Evolutionary conservation across 2,113 vertebrate species (phyloP), one percentile per base, ranked within the genome.

Genomic region (Leptobrachium leishanense): DNA sequence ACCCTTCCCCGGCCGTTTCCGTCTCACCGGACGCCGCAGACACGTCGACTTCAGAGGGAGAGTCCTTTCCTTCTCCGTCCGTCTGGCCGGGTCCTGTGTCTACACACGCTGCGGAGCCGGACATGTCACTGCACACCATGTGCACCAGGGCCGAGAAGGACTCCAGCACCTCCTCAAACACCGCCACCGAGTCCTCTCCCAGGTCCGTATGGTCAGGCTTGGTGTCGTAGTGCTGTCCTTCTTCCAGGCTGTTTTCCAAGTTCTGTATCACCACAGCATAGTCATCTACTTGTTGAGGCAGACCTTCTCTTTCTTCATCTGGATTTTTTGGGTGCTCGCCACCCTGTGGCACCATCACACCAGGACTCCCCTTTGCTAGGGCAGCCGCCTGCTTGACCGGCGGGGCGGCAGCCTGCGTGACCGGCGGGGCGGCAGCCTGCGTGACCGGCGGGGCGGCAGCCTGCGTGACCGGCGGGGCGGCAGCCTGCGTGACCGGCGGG

Each of bases 291-390:
- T 31, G 20, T 31, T 31, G 20, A 31, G 20, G 20, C 20, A 31
- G 20, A 31, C 20, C 20, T 31, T 31, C 20, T 31, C 20, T 31
- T 31, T 31, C 20, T 31, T 31, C 20, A 31, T 0, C 20, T 31
- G 20, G 20, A 31, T 31, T 31, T 31, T 31, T 31, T 31, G 20
- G 20, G 20, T 31, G 20, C 20, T 31, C 20, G 20, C 20, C 20
- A 31, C 20, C 20, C 20, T 31, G 20, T 31, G 20, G 20, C 20
- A 31, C 20, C 20, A 31, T 31, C 20, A 85, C 82, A 43, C 43
- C 6, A 40, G 46, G n/a, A 40, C 76, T 75, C 0, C 39, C 50
- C 74, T 90, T 82, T 11, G 68, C 70, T 84, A 82, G 84, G 72
- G 67, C 5, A 57, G 78, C 62, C 42, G 72, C 77, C 54, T 83